These are phyloP conservation scores for Apeira syringaria DNA, from an alignment of 2,888 invertebrate genomes.

Conservation along the genomic window DNA sequence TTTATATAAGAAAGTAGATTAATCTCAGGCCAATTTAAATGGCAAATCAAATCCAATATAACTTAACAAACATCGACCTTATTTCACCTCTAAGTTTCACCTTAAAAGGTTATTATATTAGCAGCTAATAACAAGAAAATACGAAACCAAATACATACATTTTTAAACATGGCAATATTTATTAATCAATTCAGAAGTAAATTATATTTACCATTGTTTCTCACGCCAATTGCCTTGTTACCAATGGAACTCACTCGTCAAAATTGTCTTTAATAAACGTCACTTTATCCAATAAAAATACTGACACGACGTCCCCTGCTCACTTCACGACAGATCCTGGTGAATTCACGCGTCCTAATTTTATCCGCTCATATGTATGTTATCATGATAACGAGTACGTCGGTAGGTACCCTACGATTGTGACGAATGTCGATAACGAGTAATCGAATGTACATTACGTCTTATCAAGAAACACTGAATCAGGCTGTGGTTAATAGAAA, in stretches of 20 bases:
- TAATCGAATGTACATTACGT: constrained; percentile 25
- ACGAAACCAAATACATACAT: too few relatives aligned
- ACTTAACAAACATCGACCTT: too few relatives aligned
- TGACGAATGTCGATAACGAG: constrained; percentile 32
- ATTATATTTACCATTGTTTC: constrained; percentile 60
- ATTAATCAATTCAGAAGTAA: too few relatives aligned
- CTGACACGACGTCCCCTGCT: constrained; percentile 24
- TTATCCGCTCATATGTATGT: constrained; percentile 50
- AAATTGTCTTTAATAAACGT: constrained; percentile 1
- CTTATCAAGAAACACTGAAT: constrained; percentile 25
- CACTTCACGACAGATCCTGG: constrained; percentile 44
- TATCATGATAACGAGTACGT: constrained; percentile 49
- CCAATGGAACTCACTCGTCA: neutral
- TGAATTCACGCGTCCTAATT: constrained; percentile 60
- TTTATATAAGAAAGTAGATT: too few relatives aligned
- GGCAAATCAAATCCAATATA: too few relatives aligned
- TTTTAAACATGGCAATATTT: too few relatives aligned
- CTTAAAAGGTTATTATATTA: too few relatives aligned
- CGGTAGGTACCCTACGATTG: constrained; percentile 31
- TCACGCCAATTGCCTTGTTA: constrained; percentile 25
- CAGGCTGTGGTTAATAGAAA: constrained; percentile 4
- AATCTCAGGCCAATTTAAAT: too few relatives aligned
- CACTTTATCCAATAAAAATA: constrained; percentile 27
- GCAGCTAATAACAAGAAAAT: too few relatives aligned
- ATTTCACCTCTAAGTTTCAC: too few relatives aligned